A percentile compares a stretch with the other conserved stretches of the same genome.
Conservation (phyloP, 2,797 vertebrate species). For the Crocidura indochinensis region DNA sequence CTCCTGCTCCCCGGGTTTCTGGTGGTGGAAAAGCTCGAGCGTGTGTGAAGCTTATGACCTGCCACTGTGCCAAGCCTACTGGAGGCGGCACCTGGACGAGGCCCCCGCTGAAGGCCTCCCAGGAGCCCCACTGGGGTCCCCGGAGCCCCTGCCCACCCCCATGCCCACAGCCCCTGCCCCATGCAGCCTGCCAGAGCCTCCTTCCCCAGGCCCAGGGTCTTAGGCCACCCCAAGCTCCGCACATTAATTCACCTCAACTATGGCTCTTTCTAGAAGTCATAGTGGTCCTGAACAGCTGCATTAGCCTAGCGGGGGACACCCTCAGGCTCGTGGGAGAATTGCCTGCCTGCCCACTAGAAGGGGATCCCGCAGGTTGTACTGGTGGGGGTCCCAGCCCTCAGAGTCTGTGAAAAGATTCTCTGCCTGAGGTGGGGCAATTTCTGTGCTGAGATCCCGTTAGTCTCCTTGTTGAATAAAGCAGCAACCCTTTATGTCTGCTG, state of each 20-base stretch:
- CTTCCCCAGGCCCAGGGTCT: not conserved
- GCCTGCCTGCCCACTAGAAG: not conserved
- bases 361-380: too few relatives aligned
- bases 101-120: conserved; percentile 92
- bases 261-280: too few relatives aligned
- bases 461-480: too few relatives aligned
- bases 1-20: conserved; percentile 91
- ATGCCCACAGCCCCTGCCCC: conserved; percentile 93
- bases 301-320: not conserved
- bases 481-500: too few relatives aligned
- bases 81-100: conserved; percentile 92
- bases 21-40: conserved; percentile 96
- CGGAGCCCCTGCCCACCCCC: conserved; percentile 88
- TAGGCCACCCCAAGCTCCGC: not conserved
- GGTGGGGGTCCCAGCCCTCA: too few relatives aligned
- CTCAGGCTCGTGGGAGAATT: too few relatives aligned
- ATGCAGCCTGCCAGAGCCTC: conserved; percentile 92
- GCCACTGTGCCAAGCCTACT: conserved; percentile 97
- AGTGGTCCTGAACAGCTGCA: not conserved
- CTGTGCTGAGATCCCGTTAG: too few relatives aligned
- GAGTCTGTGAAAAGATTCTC: too few relatives aligned
- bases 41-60: conserved; percentile 96
- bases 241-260: too few relatives aligned
- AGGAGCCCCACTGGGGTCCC: conserved; percentile 84
- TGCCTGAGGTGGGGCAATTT: too few relatives aligned